Percentiles rank a stretch among this genome's conserved stretches.
Conservation (phyloP, 2,113 vertebrate genomes). For the Sylvilagus bachmani region DNA sequence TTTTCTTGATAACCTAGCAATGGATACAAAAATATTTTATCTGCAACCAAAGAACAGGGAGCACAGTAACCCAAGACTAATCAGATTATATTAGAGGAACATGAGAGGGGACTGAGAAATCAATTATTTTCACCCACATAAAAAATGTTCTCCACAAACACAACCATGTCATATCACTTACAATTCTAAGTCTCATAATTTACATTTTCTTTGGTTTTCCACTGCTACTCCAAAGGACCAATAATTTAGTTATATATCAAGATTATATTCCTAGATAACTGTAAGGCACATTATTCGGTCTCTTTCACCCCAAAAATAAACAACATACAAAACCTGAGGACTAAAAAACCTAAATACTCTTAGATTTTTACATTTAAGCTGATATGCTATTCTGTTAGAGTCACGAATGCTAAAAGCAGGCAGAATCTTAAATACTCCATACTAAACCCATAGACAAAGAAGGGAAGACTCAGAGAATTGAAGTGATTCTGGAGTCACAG, state of each 20-base stretch:
- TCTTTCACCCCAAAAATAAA: constrained; percentile 10
- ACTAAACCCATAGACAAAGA: background rate
- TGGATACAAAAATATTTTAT: constrained; percentile 31
- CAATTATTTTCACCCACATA: background rate
- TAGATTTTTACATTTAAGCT: background rate
- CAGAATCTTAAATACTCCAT: background rate
- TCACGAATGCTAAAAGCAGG: background rate
- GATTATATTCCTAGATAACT: background rate
- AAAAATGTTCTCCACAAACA: background rate
- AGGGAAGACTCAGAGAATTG: background rate
- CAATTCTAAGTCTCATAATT: background rate
- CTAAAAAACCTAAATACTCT: background rate
- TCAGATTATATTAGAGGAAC: background rate
- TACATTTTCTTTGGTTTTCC: background rate
- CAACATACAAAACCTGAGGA: background rate
- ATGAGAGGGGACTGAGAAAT: background rate
- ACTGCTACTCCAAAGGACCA: background rate
- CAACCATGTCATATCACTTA: background rate
- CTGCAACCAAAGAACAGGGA: constrained; percentile 6
- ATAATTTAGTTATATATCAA: background rate
- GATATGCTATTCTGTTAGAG: background rate
- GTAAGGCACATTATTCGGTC: background rate
- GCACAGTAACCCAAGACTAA: background rate
- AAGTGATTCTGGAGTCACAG: background rate
- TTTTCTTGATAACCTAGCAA: constrained; percentile 96